These are phyloP conservation scores for Pachyuromys duprasi DNA, from an alignment of 2,797 vertebrate genomes.

Conservation along the genomic window DNA sequence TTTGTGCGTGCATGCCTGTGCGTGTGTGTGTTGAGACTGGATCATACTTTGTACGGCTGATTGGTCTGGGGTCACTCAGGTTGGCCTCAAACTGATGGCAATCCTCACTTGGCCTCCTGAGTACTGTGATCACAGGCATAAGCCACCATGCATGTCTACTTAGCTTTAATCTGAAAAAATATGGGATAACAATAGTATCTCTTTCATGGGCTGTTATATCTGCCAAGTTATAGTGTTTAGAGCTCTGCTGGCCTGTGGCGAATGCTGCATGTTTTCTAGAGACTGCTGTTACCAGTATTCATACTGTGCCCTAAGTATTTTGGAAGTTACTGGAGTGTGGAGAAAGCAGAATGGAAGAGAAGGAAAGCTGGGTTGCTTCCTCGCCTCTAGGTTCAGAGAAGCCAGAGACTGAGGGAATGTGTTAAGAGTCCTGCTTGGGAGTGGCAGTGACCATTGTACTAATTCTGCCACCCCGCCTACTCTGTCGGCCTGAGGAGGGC, in stretches of 20 bases:
- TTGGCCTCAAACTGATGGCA: background rate
- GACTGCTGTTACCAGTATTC: background rate
- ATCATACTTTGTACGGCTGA: background rate
- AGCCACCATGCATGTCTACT: background rate
- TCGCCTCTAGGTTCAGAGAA: background rate
- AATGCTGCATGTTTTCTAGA: background rate
- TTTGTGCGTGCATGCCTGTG: background rate
- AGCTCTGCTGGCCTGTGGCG: background rate
- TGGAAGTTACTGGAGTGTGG: slow-evolving; percentile 62
- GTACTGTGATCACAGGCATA: background rate
- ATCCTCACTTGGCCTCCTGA: background rate
- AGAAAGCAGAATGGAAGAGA: slow-evolving; percentile 70
- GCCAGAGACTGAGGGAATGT: slow-evolving; percentile 10
- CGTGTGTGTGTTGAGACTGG: background rate
- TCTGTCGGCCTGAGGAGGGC: background rate
- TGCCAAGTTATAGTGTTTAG: background rate
- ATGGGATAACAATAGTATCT: background rate
- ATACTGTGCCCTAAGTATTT: background rate
- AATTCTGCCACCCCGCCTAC: background rate
- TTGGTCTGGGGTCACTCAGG: background rate
- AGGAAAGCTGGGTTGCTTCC: slow-evolving; percentile 13
- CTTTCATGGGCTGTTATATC: background rate
- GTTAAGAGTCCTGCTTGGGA: slow-evolving; percentile 39
- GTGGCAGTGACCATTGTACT: slow-evolving; percentile 65
- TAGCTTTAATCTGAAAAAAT: background rate